Percentiles rank a stretch among this genome's conserved stretches.
phyloP scores from a whole-genome alignment of 2,888 invertebrate genomes.

The Gerosis bhagava region DNA sequence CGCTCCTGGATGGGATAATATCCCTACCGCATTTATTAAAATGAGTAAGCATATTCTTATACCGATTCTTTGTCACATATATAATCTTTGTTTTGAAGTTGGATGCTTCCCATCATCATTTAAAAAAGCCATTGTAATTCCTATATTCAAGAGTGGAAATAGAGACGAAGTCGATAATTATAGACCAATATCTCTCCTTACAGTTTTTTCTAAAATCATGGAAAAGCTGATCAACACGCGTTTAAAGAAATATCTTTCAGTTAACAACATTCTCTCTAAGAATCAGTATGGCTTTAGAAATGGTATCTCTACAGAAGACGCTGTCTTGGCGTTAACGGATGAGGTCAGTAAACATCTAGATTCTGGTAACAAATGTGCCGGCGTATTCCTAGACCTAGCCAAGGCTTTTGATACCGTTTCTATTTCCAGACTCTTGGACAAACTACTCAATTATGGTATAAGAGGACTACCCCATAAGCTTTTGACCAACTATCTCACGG shows the following conservation, averaged over 20 bases:
- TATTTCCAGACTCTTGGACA: constrained; percentile 5
- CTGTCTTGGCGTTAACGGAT: constrained; percentile 5
- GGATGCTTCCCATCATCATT: not conserved
- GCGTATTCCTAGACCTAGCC: constrained; percentile 7
- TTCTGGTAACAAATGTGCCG: constrained; percentile 4
- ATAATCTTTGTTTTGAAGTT: not conserved
- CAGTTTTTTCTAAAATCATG: constrained; percentile 3
- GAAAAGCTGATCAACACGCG: constrained; percentile 9
- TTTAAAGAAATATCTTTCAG: constrained; percentile 4
- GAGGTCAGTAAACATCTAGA: constrained; percentile 6
- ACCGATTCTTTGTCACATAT: not conserved
- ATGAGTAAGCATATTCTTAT: not conserved
- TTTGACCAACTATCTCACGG: constrained; percentile 3
- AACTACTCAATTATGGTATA: constrained; percentile 14
- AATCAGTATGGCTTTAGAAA: constrained; percentile 15
- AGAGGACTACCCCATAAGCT: constrained; percentile 10
- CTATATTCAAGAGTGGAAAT: constrained; percentile 21
- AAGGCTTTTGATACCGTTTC: constrained; percentile 11
- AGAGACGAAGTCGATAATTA: constrained; percentile 9
- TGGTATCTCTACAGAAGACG: constrained; percentile 8
- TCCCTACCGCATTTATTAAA: constrained; percentile 1
- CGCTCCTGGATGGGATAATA: not conserved
- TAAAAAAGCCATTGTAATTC: constrained; percentile 8
- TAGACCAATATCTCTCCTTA: constrained; percentile 4
- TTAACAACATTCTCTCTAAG: not conserved